Evolutionary conservation across 1,140 invertebrate genomes (phyloP).

Genomic region (Capitella teleta): DNA sequence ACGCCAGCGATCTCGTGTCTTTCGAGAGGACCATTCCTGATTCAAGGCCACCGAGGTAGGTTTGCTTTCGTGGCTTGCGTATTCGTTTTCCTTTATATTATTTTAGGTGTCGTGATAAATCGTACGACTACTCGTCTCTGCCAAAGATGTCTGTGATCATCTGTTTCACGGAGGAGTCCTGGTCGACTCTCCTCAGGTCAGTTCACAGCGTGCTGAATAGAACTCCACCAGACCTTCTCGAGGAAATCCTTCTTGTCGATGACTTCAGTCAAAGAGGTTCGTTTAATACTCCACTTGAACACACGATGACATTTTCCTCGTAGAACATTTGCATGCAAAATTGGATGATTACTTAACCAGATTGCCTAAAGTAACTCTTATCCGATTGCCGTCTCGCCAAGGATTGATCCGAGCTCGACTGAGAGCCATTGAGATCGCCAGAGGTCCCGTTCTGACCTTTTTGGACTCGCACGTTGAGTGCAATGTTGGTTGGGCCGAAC

Average conservation of each 20-base stretch:
- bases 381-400: slow-evolving; percentile 64
- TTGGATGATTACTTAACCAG: slow-evolving; percentile 46
- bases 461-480: slow-evolving; percentile 85
- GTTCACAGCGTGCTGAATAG: slow-evolving; percentile 76
- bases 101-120: slow-evolving; percentile 41
- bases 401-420: slow-evolving; percentile 82
- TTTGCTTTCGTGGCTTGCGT: too few species aligned
- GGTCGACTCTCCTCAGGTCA: slow-evolving; percentile 73
- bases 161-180: slow-evolving; percentile 95
- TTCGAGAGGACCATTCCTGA: slow-evolving; percentile 77
- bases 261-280: slow-evolving; percentile 59
- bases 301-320: not conserved
- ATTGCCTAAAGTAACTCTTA: slow-evolving; percentile 45
- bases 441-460: slow-evolving; percentile 78
- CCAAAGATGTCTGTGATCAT: slow-evolving; percentile 75
- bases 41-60: slow-evolving; percentile 73
- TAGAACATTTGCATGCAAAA: not conserved
- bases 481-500: slow-evolving; percentile 70
- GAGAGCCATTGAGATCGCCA: slow-evolving; percentile 67
- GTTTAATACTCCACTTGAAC: slow-evolving; percentile 51
- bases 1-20: slow-evolving; percentile 89
- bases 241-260: slow-evolving; percentile 88
- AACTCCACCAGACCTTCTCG: slow-evolving; percentile 61
- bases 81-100: too few species aligned
- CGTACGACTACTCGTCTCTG: slow-evolving; percentile 39